phyloP scores from a whole-genome alignment of 2,113 vertebrate genomes.

The Chrysochloris asiatica region DNA sequence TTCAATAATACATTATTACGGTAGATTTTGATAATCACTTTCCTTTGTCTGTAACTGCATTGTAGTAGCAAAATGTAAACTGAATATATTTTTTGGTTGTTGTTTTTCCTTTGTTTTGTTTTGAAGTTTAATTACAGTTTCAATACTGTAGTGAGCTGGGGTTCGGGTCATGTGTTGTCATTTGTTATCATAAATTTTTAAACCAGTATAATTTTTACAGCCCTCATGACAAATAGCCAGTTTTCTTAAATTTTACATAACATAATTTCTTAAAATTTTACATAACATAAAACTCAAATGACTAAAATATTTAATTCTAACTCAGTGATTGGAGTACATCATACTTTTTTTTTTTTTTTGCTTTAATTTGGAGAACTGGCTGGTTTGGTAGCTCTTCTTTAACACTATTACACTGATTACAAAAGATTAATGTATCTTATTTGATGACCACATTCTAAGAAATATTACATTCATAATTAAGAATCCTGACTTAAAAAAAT shows the following conservation, averaged over 20 bases:
- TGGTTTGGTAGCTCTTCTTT: neutral
- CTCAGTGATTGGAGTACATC: constrained; percentile 65
- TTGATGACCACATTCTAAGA: neutral
- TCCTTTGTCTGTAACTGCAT: neutral
- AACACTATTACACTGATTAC: constrained; percentile 3
- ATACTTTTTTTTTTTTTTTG: neutral
- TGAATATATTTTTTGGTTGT: constrained; percentile 39
- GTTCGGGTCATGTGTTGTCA: neutral
- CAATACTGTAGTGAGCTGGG: neutral
- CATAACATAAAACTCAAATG: constrained; percentile 72
- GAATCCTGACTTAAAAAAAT: neutral
- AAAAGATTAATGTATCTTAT: neutral
- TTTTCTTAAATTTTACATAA: constrained; percentile 69
- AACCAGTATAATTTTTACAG: constrained; percentile 71
- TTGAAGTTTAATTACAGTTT: neutral
- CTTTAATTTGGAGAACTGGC: neutral
- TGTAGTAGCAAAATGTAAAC: neutral
- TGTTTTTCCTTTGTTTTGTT: no score
- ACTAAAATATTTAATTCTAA: constrained; percentile 66
- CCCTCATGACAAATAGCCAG: constrained; percentile 51
- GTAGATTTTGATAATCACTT: neutral
- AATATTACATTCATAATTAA: neutral
- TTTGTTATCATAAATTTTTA: constrained; percentile 56
- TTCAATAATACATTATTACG: no score
- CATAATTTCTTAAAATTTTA: constrained; percentile 67